These are phyloP conservation scores for Isaurus tuberculatus DNA, from an alignment of 92 coral and sea anemone species.

Conservation along the genomic window DNA sequence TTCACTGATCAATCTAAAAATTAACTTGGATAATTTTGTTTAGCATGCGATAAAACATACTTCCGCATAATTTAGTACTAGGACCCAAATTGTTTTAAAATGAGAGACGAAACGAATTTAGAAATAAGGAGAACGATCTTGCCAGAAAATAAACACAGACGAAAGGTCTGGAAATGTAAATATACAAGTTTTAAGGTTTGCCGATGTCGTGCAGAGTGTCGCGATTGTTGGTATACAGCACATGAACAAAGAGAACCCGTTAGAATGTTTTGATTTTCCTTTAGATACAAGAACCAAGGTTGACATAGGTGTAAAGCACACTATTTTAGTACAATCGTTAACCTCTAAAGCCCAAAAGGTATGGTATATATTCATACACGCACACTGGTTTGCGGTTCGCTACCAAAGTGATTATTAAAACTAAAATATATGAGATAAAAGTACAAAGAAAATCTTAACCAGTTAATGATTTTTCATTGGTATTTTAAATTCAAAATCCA, in stretches of 20 bases:
- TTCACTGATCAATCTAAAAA: background rate
- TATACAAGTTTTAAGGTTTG: background rate
- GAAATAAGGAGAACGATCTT: background rate
- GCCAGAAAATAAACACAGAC: background rate
- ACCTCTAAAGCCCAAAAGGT: background rate
- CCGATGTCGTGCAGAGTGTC: background rate
- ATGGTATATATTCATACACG: background rate
- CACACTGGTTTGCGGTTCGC: background rate
- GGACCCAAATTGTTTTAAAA: background rate
- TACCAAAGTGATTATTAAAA: background rate
- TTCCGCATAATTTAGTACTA: background rate
- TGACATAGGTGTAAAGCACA: background rate
- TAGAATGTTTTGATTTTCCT: constrained; percentile 5
- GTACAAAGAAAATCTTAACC: background rate
- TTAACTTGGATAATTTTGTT: background rate
- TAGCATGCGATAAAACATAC: background rate
- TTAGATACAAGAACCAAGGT: background rate
- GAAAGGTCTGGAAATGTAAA: background rate
- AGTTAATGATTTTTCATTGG: background rate
- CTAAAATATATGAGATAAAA: background rate
- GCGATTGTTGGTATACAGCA: background rate
- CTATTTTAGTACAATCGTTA: background rate
- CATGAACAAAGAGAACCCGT: constrained; percentile 8
- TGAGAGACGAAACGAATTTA: background rate
- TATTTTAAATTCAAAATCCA: background rate